Evolutionary conservation across 2,113 vertebrate species (phyloP).

Genomic region (Antidorcas marsupialis): DNA sequence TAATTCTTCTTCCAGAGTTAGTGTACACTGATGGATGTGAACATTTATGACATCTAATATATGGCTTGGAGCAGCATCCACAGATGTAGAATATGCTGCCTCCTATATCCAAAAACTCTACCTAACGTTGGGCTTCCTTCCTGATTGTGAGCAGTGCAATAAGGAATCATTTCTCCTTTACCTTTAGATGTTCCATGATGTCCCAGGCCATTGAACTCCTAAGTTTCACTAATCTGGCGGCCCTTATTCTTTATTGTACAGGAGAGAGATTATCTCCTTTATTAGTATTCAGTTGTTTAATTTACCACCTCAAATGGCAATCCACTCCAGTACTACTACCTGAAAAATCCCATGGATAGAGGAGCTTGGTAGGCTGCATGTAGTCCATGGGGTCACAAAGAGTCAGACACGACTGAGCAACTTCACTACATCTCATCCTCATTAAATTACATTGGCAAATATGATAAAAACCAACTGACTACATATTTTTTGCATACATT

Average conservation of each 20-base stretch:
- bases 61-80: not conserved
- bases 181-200: not conserved
- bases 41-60: not conserved
- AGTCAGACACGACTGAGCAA: too few species aligned
- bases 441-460: not conserved
- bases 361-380: too few species aligned
- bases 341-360: too few species aligned
- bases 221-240: not conserved
- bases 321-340: too few species aligned
- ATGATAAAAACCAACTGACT: not conserved
- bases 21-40: not conserved
- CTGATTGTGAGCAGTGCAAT: not conserved
- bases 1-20: not conserved
- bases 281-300: not conserved
- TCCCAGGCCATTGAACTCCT: not conserved
- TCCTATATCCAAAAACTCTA: not conserved
- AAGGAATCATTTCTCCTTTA: not conserved
- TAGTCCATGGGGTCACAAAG: too few species aligned
- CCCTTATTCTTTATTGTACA: not conserved
- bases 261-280: not conserved
- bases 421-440: not conserved
- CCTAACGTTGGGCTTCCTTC: not conserved
- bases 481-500: not conserved
- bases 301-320: not conserved
- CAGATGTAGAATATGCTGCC: not conserved